Evolutionary conservation across 2,113 vertebrate genomes (phyloP).

Genomic region (Eonycteris spelaea): DNA sequence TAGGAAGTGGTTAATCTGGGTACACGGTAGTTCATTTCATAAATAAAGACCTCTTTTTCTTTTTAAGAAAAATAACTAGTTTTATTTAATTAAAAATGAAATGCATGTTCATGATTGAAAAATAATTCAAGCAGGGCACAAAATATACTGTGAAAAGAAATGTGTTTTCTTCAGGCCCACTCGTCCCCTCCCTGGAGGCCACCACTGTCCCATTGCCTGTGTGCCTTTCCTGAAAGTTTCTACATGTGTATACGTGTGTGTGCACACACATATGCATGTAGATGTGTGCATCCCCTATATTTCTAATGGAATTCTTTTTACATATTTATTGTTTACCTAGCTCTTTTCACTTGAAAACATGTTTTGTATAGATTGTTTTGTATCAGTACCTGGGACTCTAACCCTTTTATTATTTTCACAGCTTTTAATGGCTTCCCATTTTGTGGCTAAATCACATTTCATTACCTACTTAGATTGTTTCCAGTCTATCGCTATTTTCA

Average conservation of each 20-base stretch:
- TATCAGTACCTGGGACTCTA: neutral
- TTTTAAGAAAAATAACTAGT: neutral
- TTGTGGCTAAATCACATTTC: neutral
- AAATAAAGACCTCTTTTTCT: neutral
- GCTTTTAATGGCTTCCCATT: neutral
- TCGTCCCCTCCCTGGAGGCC: neutral
- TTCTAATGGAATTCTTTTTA: neutral
- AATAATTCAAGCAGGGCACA: neutral
- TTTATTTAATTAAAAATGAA: neutral
- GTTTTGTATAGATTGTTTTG: neutral
- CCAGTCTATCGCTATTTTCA: neutral
- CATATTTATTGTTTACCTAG: neutral
- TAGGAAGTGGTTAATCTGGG: neutral
- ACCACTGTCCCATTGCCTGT: accelerated
- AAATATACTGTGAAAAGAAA: neutral
- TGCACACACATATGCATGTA: accelerated
- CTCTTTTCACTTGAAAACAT: neutral
- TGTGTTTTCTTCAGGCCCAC: neutral
- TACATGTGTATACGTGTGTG: accelerated
- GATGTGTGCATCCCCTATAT: accelerated
- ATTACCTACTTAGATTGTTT: neutral
- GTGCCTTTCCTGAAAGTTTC: neutral
- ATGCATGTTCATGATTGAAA: neutral
- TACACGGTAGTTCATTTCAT: neutral
- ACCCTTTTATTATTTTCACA: neutral